These are phyloP conservation scores for Aplocera efformata DNA, from an alignment of 2,888 invertebrate genomes.

Conservation along the genomic window DNA sequence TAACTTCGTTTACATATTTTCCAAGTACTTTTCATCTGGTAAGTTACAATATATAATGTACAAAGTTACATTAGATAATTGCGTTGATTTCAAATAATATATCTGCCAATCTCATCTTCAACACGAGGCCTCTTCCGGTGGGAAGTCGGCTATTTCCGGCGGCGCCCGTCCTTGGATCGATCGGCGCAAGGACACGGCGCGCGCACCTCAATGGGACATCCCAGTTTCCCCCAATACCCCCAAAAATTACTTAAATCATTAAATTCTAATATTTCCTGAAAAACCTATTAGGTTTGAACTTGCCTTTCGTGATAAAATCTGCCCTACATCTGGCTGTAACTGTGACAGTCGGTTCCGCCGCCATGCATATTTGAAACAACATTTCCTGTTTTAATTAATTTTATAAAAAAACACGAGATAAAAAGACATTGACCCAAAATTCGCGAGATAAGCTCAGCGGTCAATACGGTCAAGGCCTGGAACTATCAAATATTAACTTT, in stretches of 20 bases:
- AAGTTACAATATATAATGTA: no score
- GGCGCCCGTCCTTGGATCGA: constrained; percentile 68
- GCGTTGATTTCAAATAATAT: no score
- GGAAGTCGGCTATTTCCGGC: constrained; percentile 32
- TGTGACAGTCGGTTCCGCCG: neutral
- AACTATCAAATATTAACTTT: no score
- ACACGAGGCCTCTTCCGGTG: constrained; percentile 2
- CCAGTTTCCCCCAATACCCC: constrained; percentile 29
- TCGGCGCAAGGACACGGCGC: constrained; percentile 64
- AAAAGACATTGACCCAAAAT: constrained; percentile 6
- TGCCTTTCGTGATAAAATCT: neutral
- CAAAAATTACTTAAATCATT: neutral
- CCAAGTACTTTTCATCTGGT: no score
- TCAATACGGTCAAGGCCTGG: no score
- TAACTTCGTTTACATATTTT: no score
- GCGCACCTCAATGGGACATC: constrained; percentile 48
- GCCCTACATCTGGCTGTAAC: neutral
- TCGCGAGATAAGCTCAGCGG: neutral
- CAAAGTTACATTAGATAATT: no score
- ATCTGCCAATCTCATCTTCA: no score
- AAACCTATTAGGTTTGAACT: no score
- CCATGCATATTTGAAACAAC: constrained; percentile 2
- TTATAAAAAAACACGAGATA: constrained; percentile 16
- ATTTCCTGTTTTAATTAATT: constrained; percentile 10
- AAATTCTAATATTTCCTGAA: no score